Base-by-base conservation (phyloP, 2,113 vertebrate genomes). In the Anguilla japonica region DNA sequence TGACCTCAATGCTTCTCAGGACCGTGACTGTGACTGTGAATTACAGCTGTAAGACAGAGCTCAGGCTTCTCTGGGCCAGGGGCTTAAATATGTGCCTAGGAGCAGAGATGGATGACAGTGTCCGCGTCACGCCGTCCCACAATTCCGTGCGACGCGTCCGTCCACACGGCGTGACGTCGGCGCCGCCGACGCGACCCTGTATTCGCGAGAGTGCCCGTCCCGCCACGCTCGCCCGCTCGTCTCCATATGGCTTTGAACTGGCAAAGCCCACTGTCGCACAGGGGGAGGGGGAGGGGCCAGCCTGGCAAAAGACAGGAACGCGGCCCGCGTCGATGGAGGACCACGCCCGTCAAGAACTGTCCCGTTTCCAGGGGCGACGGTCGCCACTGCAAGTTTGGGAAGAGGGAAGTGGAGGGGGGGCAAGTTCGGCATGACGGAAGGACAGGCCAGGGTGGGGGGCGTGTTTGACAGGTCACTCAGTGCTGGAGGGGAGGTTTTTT, bases 191-290 rank as follows among this genome's bases (percentile, higher is more conserved):
- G 9, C n/a, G 16, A 85, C n/a, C 84, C 39, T 75, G 71, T 75
- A 75, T 75, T 75, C 26, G n/a, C 41, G 14, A 26, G 53, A 63
- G n/a, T 18, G 63, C 29, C 84, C 63, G 41, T 34, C 8, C 29
- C 39, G 53, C 46, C 39, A 75, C 63, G 41, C 84, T 22, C 71
- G 22, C 39, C 60, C 46, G 84, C 22, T 78, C 46, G 16, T 20
- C 83, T 84, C 84, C 40, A 78, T 85, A 78, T 85, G 78, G 84
- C 84, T 85, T 78, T 14, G 39, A 85, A 60, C 26, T 78, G 15
- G 7, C 6, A 53, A 53, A 53, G 50, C 40, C 60, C 41, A n/a
- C 18, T 63, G 18, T 75, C n/a, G 11, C 71, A 75, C 6, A 43
- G 41, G 41, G 75, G 63, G n/a, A 14, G 5, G n/a, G 71, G 71